phyloP scores from a whole-genome alignment of 2,797 vertebrate genomes.

The Amphiprion clarkii region DNA sequence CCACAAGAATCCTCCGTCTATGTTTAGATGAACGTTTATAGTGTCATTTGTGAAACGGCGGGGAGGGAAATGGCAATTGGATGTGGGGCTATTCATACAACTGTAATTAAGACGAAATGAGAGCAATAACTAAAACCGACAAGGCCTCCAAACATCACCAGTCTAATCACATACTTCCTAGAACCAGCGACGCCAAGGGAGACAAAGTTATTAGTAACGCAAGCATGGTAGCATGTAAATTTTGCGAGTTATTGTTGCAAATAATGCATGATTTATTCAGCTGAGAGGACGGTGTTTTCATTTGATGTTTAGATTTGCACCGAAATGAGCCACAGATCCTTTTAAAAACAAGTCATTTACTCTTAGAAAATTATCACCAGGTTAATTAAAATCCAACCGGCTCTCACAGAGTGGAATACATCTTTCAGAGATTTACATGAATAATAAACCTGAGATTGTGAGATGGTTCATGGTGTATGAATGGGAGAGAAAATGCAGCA shows the following conservation, averaged over 20 bases:
- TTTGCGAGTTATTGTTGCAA: conserved; percentile 52
- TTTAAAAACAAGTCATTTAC: conserved; percentile 38
- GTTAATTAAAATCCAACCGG: not conserved
- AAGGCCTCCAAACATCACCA: conserved; percentile 68
- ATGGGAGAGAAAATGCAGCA: conserved; percentile 9
- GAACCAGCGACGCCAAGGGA: conserved; percentile 62
- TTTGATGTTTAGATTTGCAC: conserved; percentile 15
- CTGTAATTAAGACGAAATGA: conserved; percentile 75
- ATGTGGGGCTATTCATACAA: conserved; percentile 56
- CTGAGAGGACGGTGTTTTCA: conserved; percentile 26
- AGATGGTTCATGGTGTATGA: conserved; percentile 11
- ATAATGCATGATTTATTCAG: conserved; percentile 60
- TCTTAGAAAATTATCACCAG: conserved; percentile 2
- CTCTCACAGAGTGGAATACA: conserved; percentile 1
- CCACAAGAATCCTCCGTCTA: conserved; percentile 54
- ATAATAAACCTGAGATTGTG: conserved; percentile 25
- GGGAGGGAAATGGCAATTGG: conserved; percentile 48
- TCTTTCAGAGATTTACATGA: not conserved
- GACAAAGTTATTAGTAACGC: conserved; percentile 64
- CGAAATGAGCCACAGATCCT: conserved; percentile 25
- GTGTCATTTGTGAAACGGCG: conserved; percentile 49
- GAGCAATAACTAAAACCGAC: conserved; percentile 72
- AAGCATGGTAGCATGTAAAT: conserved; percentile 46
- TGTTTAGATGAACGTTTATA: conserved; percentile 56
- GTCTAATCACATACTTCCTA: conserved; percentile 71